Conservation (phyloP, 2,113 vertebrate genomes). For the Vidua macroura region DNA sequence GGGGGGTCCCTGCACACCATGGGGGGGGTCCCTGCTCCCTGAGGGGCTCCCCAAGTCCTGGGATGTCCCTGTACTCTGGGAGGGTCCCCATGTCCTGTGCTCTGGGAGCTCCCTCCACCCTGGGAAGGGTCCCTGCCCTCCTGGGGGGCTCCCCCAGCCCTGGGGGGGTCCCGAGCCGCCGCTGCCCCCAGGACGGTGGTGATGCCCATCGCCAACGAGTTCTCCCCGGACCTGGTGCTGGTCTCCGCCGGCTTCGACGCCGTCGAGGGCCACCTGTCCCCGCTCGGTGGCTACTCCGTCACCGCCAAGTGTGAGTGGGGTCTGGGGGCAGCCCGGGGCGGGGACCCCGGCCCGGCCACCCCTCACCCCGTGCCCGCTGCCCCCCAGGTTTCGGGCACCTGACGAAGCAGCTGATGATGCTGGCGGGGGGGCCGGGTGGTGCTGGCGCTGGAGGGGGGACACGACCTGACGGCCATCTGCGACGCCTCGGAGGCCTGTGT, state of each 20-base stretch:
- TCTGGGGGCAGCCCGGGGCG: accelerated
- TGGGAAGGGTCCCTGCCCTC: background rate
- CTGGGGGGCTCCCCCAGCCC: background rate
- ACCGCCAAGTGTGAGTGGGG: slow-evolving; percentile 84
- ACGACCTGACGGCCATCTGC: slow-evolving; percentile 88
- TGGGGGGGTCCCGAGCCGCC: background rate
- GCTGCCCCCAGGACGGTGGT: slow-evolving; percentile 80
- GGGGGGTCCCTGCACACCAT: no score
- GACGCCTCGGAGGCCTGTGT: slow-evolving; percentile 87
- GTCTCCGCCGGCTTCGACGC: slow-evolving; percentile 88
- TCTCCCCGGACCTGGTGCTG: slow-evolving; percentile 85
- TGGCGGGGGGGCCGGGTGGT: slow-evolving; percentile 85
- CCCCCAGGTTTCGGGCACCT: slow-evolving; percentile 84
- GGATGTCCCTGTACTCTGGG: background rate
- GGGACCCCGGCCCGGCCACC: accelerated
- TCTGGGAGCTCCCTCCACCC: no score
- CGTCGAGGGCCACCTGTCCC: slow-evolving; percentile 86
- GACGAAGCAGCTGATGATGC: slow-evolving; percentile 85
- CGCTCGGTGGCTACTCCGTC: slow-evolving; percentile 85
- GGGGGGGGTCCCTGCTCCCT: no score
- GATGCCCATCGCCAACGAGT: slow-evolving; percentile 87
- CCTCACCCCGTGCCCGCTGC: background rate
- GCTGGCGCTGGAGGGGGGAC: slow-evolving; percentile 86
- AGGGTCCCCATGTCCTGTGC: background rate
- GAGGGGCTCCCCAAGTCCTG: background rate